phyloP scores from a whole-genome alignment of 2,797 vertebrate genomes.

The Chrysocyon brachyurus region DNA sequence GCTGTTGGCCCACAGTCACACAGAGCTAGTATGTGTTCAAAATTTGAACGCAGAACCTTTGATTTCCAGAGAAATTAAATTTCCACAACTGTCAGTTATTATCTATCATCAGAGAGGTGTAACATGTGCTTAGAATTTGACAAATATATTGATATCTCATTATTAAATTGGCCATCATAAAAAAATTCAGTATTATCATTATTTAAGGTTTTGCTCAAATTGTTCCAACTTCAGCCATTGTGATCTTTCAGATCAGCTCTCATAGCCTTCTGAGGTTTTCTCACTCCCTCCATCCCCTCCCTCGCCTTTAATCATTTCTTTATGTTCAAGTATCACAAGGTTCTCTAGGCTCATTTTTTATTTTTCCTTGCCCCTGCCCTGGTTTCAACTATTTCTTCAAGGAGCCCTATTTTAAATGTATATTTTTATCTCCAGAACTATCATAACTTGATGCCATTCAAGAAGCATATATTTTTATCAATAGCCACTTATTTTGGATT shows the following conservation, averaged over 20 bases:
- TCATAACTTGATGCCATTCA: neutral
- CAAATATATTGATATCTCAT: neutral
- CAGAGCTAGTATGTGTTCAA: neutral
- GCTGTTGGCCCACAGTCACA: neutral
- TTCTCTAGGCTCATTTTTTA: neutral
- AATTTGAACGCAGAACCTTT: neutral
- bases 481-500: neutral
- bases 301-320: neutral
- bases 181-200: neutral
- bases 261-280: neutral
- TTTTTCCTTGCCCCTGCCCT: neutral
- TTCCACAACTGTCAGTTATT: neutral
- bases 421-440: neutral
- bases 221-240: neutral
- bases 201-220: neutral
- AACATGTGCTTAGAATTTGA: neutral
- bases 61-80: neutral
- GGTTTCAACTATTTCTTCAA: constrained; percentile 22
- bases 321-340: neutral
- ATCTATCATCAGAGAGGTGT: neutral
- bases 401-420: neutral
- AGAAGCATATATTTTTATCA: constrained; percentile 17
- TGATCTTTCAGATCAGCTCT: neutral
- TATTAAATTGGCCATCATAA: neutral
- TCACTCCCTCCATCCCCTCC: too few species aligned